phyloP scores from a whole-genome alignment of 2,888 invertebrate genomes.

The Nematopogon swammerdamellus region DNA sequence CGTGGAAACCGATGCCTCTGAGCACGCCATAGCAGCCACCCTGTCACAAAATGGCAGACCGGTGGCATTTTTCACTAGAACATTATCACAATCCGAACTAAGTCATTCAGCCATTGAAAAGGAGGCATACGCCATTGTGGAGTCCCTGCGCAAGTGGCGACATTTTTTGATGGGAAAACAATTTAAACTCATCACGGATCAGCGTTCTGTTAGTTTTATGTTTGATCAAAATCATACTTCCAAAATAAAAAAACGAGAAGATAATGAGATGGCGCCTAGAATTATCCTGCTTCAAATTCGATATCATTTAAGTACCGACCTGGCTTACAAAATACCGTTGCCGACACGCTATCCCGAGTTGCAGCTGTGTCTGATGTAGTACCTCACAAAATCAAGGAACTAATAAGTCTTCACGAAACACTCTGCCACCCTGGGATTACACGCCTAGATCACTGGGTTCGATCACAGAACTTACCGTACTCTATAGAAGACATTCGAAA shows the following conservation, averaged over 20 bases:
- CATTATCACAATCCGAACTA: slow-evolving; percentile 7
- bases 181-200: slow-evolving; percentile 10
- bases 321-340: slow-evolving; percentile 9
- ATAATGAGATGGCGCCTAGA: slow-evolving; percentile 1
- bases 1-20: slow-evolving; percentile 11
- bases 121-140: slow-evolving; percentile 12
- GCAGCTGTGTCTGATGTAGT: slow-evolving; percentile 1
- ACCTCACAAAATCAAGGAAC: neutral
- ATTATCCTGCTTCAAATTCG: slow-evolving; percentile 3
- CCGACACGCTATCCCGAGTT: slow-evolving; percentile 10
- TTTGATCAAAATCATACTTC: slow-evolving; percentile 3
- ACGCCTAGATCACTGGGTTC: slow-evolving; percentile 11
- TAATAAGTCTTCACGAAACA: slow-evolving; percentile 6
- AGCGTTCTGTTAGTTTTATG: slow-evolving; percentile 8
- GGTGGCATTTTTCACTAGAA: slow-evolving; percentile 8
- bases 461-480: slow-evolving; percentile 8
- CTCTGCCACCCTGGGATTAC: slow-evolving; percentile 11
- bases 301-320: slow-evolving; percentile 8
- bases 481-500: slow-evolving; percentile 9
- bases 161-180: slow-evolving; percentile 9
- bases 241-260: slow-evolving; percentile 1
- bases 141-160: slow-evolving; percentile 11
- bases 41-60: slow-evolving; percentile 8
- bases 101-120: slow-evolving; percentile 11
- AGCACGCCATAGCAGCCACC: slow-evolving; percentile 7